Evolutionary conservation across 2,888 invertebrate species (phyloP).

Genomic region (Linnaemya tessellans): DNA sequence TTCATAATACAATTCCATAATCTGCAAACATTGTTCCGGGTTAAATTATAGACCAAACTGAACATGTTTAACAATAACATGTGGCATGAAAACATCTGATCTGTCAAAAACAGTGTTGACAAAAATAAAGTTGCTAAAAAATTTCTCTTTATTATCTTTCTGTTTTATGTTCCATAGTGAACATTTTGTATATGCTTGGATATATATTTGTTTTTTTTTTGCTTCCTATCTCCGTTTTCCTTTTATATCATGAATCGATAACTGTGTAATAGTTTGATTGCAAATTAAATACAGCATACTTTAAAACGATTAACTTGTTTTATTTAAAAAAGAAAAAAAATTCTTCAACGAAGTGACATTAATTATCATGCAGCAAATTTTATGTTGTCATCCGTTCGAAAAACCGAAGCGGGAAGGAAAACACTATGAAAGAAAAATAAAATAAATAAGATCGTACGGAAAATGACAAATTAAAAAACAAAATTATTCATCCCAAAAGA

Average conservation of each 20-base stretch:
- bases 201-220: not conserved
- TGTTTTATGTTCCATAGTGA: not conserved
- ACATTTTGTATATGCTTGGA: not conserved
- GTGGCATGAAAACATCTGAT: too few relatives aligned
- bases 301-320: constrained; percentile 67
- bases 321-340: constrained; percentile 25
- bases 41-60: too few relatives aligned
- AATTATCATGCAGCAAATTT: constrained; percentile 59
- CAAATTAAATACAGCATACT: constrained; percentile 66
- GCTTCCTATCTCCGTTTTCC: not conserved
- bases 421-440: not conserved
- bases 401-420: not conserved
- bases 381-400: constrained; percentile 36
- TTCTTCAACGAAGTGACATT: constrained; percentile 51
- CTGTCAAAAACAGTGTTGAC: too few relatives aligned
- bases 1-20: too few relatives aligned
- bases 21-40: too few relatives aligned
- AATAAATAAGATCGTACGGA: too few relatives aligned
- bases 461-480: constrained; percentile 46
- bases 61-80: too few relatives aligned
- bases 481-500: constrained; percentile 12
- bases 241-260: constrained; percentile 46
- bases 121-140: too few relatives aligned
- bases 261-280: constrained; percentile 66
- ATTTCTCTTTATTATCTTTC: too few relatives aligned